phyloP scores from a whole-genome alignment of 2,113 vertebrate species.

The Lophius piscatorius region DNA sequence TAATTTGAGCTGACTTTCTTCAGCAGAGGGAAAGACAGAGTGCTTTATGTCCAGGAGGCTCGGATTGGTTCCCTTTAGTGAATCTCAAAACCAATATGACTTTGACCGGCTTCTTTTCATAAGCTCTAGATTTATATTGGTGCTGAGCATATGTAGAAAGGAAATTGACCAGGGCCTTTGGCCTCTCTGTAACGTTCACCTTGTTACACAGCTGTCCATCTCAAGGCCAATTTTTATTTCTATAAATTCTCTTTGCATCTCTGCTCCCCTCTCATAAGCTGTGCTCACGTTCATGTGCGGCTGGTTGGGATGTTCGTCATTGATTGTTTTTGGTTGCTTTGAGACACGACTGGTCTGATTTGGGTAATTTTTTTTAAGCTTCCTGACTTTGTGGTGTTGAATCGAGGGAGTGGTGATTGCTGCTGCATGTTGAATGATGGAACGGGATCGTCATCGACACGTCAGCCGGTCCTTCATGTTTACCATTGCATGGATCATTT shows the following conservation, averaged over 20 bases:
- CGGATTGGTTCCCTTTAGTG: slow-evolving; percentile 42
- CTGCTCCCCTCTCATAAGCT: slow-evolving; percentile 15
- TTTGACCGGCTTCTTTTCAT: slow-evolving; percentile 52
- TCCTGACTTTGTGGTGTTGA: slow-evolving; percentile 35
- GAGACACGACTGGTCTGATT: slow-evolving; percentile 46
- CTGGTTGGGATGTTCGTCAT: slow-evolving; percentile 61
- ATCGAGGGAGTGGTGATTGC: slow-evolving; percentile 11
- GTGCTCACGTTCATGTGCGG: slow-evolving; percentile 38
- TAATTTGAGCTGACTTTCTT: slow-evolving; percentile 55
- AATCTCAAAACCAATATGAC: slow-evolving; percentile 55
- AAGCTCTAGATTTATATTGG: slow-evolving; percentile 54
- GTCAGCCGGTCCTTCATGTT: too few relatives aligned
- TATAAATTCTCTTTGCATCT: slow-evolving; percentile 28
- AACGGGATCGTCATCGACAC: too few relatives aligned
- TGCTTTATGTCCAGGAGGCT: slow-evolving; percentile 42
- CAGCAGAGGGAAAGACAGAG: slow-evolving; percentile 24
- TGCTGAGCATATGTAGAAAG: slow-evolving; percentile 50
- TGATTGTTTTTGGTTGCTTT: slow-evolving; percentile 56
- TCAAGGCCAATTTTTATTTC: slow-evolving; percentile 32
- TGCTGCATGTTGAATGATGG: too few relatives aligned
- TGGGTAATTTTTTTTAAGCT: slow-evolving; percentile 52
- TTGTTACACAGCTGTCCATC: slow-evolving; percentile 30
- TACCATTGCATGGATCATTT: too few relatives aligned
- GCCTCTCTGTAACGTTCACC: slow-evolving; percentile 44
- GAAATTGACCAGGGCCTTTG: slow-evolving; percentile 48